phyloP scores from a whole-genome alignment of 2,888 invertebrate genomes.

The Piscicola geometra region DNA sequence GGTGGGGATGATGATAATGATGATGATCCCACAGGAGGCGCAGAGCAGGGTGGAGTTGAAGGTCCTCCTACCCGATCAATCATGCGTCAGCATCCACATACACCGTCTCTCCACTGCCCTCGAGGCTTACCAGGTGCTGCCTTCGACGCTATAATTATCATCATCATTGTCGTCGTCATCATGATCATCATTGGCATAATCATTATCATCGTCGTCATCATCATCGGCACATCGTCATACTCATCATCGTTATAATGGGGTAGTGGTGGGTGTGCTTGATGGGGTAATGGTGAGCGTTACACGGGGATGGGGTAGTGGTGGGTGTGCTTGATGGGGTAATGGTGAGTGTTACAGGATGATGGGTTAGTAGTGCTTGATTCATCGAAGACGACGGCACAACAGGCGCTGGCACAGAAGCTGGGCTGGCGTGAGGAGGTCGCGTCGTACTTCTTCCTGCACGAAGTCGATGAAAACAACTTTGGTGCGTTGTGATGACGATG shows the following conservation, averaged over 20 bases:
- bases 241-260: no score
- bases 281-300: no score
- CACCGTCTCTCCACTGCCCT: constrained; percentile 82
- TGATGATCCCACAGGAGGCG: not conserved
- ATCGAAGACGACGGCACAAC: no score
- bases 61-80: constrained; percentile 82
- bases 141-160: not conserved
- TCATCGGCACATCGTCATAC: no score
- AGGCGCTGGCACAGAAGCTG: constrained; percentile 77
- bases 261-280: no score
- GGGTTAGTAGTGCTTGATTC: no score
- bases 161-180: not conserved
- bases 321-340: no score
- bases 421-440: constrained; percentile 74
- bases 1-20: no score
- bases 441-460: constrained; percentile 89
- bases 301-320: no score
- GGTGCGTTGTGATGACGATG: constrained; percentile 62
- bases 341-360: no score
- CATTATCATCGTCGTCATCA: no score
- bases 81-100: constrained; percentile 80
- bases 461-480: constrained; percentile 93
- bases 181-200: no score
- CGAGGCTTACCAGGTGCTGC: constrained; percentile 69
- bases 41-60: constrained; percentile 61